Evolutionary conservation across 2,888 invertebrate species (phyloP).

Genomic region (Lumbricus terrestris): DNA sequence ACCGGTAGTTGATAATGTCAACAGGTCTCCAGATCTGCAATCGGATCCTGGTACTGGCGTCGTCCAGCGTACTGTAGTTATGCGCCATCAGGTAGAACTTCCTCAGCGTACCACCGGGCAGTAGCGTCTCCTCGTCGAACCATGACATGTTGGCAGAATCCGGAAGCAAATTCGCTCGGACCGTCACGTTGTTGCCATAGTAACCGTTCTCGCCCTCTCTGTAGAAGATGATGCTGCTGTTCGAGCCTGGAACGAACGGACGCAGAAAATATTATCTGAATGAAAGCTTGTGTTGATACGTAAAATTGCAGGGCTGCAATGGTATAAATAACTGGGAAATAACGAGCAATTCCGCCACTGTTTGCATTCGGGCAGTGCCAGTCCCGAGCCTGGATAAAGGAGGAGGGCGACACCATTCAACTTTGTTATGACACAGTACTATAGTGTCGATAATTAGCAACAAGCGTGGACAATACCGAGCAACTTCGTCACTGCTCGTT

Average conservation of each 20-base stretch:
- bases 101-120: conserved; percentile 32
- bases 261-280: background rate
- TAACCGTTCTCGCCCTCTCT: conserved; percentile 9
- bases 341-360: too few species aligned
- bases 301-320: too few species aligned
- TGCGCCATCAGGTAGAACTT: conserved; percentile 32
- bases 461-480: too few species aligned
- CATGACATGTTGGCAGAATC: conserved; percentile 31
- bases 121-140: conserved; percentile 31
- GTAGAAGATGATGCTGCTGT: conserved; percentile 20
- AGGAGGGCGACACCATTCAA: too few species aligned
- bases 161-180: conserved; percentile 23
- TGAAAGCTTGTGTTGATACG: background rate
- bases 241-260: background rate
- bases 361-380: too few species aligned
- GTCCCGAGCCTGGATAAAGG: too few species aligned
- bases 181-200: conserved; percentile 37
- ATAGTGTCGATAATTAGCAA: too few species aligned
- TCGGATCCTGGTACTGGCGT: conserved; percentile 17
- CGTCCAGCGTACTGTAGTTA: conserved; percentile 19
- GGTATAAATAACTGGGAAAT: too few species aligned
- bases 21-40: conserved; percentile 37
- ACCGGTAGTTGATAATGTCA: conserved; percentile 9
- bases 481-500: too few species aligned
- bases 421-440: too few species aligned